These are phyloP conservation scores for Lordiphosa mommai DNA, from an alignment of 1,140 invertebrate species.

Conservation along the genomic window DNA sequence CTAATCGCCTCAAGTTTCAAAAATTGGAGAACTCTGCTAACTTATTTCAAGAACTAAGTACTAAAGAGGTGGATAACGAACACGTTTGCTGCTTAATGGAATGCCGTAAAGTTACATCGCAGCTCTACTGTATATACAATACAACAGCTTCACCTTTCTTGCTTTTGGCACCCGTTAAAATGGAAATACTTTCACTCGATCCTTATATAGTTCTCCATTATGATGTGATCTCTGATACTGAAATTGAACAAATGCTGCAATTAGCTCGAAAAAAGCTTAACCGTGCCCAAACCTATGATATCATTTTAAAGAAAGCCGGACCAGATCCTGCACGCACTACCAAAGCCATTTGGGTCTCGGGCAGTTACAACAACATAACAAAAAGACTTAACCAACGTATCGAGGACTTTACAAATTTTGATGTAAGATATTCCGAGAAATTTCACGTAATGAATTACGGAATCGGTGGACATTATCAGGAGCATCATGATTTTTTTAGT, in stretches of 20 bases:
- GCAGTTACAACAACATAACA: too few species aligned
- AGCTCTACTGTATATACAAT: constrained; percentile 27
- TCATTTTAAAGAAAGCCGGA: too few species aligned
- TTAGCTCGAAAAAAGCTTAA: not conserved
- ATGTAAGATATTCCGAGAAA: not conserved
- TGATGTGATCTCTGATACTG: constrained; percentile 2
- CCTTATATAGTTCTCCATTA: constrained; percentile 18
- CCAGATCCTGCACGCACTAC: not conserved
- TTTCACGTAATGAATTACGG: too few species aligned
- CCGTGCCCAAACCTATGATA: not conserved
- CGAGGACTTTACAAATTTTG: not conserved
- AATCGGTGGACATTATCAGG: too few species aligned
- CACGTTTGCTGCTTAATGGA: too few species aligned
- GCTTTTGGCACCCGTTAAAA: constrained; percentile 21
- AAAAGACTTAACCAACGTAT: not conserved
- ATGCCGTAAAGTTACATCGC: not conserved
- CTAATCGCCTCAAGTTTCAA: not conserved
- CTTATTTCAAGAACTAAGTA: too few species aligned
- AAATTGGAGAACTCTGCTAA: not conserved
- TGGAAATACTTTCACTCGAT: constrained; percentile 18
- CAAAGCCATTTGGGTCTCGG: not conserved
- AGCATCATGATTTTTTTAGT: too few species aligned
- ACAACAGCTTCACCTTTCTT: constrained; percentile 5
- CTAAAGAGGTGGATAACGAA: too few species aligned
- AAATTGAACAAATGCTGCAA: not conserved